Conservation (phyloP, 1,140 invertebrate species). For the Drosophila santomea region DNA sequence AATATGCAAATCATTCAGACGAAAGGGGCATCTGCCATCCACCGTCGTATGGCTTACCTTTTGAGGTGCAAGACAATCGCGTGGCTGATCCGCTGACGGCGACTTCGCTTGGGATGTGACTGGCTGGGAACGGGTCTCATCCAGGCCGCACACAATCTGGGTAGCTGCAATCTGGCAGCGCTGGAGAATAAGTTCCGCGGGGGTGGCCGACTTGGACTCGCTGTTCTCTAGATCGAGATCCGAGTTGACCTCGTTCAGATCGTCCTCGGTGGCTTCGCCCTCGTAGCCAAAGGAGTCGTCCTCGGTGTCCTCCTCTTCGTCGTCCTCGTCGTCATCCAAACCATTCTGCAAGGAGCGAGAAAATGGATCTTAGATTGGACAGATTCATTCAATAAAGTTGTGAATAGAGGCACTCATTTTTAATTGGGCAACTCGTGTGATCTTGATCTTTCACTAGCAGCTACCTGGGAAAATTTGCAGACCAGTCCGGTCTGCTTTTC, state of each 20-base stretch:
- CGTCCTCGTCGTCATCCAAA: slow-evolving; percentile 64
- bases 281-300: slow-evolving; percentile 76
- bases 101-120: slow-evolving; percentile 18
- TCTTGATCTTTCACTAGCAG: slow-evolving; percentile 17
- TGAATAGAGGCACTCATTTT: slow-evolving; percentile 19
- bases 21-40: neutral
- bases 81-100: slow-evolving; percentile 62
- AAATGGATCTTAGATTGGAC: neutral
- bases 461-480: slow-evolving; percentile 21
- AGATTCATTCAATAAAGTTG: slow-evolving; percentile 18
- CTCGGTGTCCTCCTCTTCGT: slow-evolving; percentile 67
- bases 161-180: slow-evolving; percentile 60
- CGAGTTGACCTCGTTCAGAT: slow-evolving; percentile 76
- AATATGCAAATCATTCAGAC: slow-evolving; percentile 34
- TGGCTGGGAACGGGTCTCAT: neutral
- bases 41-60: slow-evolving; percentile 58
- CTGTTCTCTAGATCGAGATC: slow-evolving; percentile 72
- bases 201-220: slow-evolving; percentile 25
- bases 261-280: slow-evolving; percentile 78
- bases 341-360: slow-evolving; percentile 56
- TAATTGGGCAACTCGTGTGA: slow-evolving; percentile 48
- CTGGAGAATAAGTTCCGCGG: slow-evolving; percentile 48
- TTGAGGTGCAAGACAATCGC: slow-evolving; percentile 81
- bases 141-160: slow-evolving; percentile 47
- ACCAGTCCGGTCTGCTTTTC: slow-evolving; percentile 21